These are phyloP conservation scores for Arge pagana DNA, from an alignment of 2,888 invertebrate genomes.

Conservation along the genomic window DNA sequence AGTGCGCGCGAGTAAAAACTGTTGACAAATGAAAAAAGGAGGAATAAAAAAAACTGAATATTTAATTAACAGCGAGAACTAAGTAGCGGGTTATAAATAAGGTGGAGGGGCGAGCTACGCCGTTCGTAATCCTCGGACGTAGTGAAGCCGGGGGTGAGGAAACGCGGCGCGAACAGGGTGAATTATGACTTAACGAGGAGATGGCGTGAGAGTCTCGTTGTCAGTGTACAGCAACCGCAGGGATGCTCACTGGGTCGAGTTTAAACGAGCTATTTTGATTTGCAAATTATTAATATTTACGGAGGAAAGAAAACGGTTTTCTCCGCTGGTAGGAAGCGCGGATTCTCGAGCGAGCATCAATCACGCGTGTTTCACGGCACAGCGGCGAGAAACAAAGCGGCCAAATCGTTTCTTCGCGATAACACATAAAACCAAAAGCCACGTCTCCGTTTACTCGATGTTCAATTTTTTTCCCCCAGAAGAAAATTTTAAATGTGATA, in stretches of 20 bases:
- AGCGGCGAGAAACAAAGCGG: no score
- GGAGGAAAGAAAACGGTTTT: neutral
- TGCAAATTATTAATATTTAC: conserved; percentile 46
- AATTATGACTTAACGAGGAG: conserved; percentile 58
- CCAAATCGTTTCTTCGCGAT: no score
- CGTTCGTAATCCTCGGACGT: conserved; percentile 7
- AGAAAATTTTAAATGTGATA: no score
- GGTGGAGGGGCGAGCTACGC: conserved; percentile 18
- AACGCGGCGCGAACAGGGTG: conserved; percentile 42
- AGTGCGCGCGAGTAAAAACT: neutral
- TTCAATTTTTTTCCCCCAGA: no score
- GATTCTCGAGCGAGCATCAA: no score
- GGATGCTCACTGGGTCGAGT: conserved; percentile 47
- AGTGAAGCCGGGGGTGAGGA: conserved; percentile 24
- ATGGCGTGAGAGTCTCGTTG: conserved; percentile 49
- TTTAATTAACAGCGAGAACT: conserved; percentile 34
- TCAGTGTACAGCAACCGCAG: conserved; percentile 22
- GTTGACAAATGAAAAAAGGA: neutral
- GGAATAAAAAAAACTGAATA: conserved; percentile 8
- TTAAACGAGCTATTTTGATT: conserved; percentile 50
- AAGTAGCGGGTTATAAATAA: conserved; percentile 33
- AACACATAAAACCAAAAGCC: no score
- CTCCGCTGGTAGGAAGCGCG: no score
- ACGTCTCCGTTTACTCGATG: no score
- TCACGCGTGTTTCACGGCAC: no score